A percentile compares a stretch with the other conserved stretches of the same genome.
phyloP scores from a whole-genome alignment of 2,888 invertebrate species.

The Scaptomyza cyrtandrae region DNA sequence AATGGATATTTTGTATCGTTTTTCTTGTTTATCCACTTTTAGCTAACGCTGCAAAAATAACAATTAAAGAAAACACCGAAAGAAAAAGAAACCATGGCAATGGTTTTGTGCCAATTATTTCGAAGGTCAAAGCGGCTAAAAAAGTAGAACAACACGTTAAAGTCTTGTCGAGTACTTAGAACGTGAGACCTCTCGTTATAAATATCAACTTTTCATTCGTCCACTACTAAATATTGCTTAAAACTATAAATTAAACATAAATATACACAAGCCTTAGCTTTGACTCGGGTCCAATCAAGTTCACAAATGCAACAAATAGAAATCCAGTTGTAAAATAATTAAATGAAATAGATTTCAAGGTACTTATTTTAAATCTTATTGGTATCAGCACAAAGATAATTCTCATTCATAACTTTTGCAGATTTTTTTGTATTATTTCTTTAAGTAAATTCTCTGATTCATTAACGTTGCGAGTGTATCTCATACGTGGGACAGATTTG shows the following conservation, averaged over 20 bases:
- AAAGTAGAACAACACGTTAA: neutral
- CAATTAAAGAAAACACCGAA: slow-evolving; percentile 6
- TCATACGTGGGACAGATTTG: neutral
- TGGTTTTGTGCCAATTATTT: slow-evolving; percentile 18
- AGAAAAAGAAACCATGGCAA: slow-evolving; percentile 22
- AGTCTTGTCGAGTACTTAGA: neutral
- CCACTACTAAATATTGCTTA: neutral
- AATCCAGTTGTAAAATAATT: neutral
- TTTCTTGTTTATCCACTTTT: slow-evolving; percentile 6
- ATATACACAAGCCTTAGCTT: neutral
- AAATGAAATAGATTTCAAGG: neutral
- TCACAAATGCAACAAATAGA: neutral
- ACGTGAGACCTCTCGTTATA: neutral
- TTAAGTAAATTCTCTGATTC: slow-evolving; percentile 9
- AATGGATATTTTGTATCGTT: slow-evolving; percentile 1
- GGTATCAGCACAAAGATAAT: slow-evolving; percentile 4
- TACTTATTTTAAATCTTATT: neutral
- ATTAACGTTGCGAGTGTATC: slow-evolving; percentile 25
- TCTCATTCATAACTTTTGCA: slow-evolving; percentile 15
- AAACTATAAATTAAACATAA: neutral
- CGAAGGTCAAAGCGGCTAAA: slow-evolving; percentile 13
- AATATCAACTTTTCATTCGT: neutral
- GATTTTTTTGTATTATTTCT: neutral
- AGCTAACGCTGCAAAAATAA: slow-evolving; percentile 25
- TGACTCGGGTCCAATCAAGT: slow-evolving; percentile 1